Evolutionary conservation across 2,888 invertebrate genomes (phyloP), one percentile per base, ranked within the genome.

Genomic region (Acanthococcus lagerstroemiae): DNA sequence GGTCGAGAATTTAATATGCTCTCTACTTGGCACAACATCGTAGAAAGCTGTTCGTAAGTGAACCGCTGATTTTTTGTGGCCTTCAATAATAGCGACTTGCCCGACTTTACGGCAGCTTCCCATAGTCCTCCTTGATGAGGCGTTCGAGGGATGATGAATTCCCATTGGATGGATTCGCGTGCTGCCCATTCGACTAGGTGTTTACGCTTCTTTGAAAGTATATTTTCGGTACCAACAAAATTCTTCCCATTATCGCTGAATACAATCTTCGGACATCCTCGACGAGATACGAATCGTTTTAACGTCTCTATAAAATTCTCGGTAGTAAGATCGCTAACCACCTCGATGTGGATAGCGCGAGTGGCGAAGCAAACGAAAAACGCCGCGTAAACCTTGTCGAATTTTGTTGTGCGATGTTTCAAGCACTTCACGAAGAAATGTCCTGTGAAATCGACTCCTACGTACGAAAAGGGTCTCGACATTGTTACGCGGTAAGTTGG

Each of bases 201-300:
- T 25, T 7, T 15, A 19, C 25, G 15, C 5, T 65, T 21, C 6
- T 26, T 2, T 17, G 26, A 2, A 1, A 55, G 52, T 5, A 9
- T 48, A 21, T 67, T 27, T 2, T 68, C 58, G 7, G 67, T 67
- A 2, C 70, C 70, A 9, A 69, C 60, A 52, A 72, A 71, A 37
- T 69, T 70, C 0, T 67, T 71, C 0, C 60, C 70, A 54, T 70
- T 69, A 37, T 71, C 70, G 5, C 66, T 61, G 46, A 60, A 70
- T 17, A 70, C 58, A 26, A 52, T 19, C 1, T 52, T 50, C 1
- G 63, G 63, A 7, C 44, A 4, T 7, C 67, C 70, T 5, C 68
- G 56, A 1, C 67, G 19, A 1, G 68, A 25, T 6, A 61, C 27
- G 44, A 69, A 67, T 6, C 48, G n/a, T 27, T 50, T 12, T 3